Evolutionary conservation across 2,888 invertebrate genomes (phyloP).

Genomic region (Oeneis ivallda): DNA sequence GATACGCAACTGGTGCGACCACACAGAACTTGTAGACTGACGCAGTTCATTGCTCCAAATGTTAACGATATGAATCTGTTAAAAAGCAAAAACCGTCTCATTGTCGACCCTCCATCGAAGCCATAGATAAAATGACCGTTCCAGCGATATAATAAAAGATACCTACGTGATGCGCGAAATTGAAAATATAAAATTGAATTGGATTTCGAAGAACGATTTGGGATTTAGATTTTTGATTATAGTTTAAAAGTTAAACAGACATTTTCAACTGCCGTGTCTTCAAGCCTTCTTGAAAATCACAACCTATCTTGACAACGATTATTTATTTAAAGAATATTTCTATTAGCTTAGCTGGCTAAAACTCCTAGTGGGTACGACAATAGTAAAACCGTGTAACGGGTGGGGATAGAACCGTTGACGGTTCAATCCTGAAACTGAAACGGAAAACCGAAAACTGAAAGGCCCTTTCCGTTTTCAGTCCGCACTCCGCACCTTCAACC

Average conservation of each 20-base stretch:
- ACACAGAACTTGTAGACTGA: conserved; percentile 7
- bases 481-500: no score
- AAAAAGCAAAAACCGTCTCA: conserved; percentile 29
- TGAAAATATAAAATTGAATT: conserved; percentile 13
- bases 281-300: background rate
- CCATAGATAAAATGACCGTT: background rate
- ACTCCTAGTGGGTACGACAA: background rate
- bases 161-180: conserved; percentile 14
- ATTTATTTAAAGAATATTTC: no score
- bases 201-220: background rate
- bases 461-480: no score
- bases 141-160: conserved; percentile 19
- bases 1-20: background rate
- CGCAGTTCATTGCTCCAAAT: conserved; percentile 30
- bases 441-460: no score
- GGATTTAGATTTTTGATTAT: background rate
- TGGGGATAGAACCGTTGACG: no score
- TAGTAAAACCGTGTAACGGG: no score
- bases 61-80: conserved; percentile 26
- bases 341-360: background rate
- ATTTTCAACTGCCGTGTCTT: background rate
- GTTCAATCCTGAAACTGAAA: no score
- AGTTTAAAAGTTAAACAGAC: no score
- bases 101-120: conserved; percentile 19
- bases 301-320: background rate